phyloP scores from a whole-genome alignment of 1,140 invertebrate species.

The Conus ventricosus region DNA sequence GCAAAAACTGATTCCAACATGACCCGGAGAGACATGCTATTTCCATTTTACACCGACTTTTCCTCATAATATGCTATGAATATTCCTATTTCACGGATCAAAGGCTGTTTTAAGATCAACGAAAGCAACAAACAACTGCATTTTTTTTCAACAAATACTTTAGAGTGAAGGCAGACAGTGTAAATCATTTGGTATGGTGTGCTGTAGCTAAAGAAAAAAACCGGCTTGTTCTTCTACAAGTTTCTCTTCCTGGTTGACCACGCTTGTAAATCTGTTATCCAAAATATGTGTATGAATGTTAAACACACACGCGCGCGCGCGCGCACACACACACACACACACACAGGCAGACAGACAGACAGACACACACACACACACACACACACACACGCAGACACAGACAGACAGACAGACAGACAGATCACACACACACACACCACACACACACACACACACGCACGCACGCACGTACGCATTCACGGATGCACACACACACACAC shows the following conservation, averaged over 20 bases:
- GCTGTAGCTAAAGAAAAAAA: too few species aligned
- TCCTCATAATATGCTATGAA: too few species aligned
- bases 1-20: too few species aligned
- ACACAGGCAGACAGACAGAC: background rate
- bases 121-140: too few species aligned
- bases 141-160: too few species aligned
- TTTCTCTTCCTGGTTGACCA: background rate
- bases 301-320: background rate
- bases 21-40: too few species aligned
- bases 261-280: too few species aligned
- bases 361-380: conserved; percentile 10
- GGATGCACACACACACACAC: background rate
- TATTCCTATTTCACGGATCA: too few species aligned
- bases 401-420: conserved; percentile 10
- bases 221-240: background rate
- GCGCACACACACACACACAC: background rate
- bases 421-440: background rate
- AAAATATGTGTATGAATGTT: background rate
- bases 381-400: background rate
- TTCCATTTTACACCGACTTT: too few species aligned
- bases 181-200: too few species aligned
- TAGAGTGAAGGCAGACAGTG: too few species aligned
- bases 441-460: background rate
- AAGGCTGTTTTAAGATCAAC: too few species aligned
- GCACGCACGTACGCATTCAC: background rate